phyloP scores from a whole-genome alignment of 2,113 vertebrate genomes.

The Trogon surrucura region DNA sequence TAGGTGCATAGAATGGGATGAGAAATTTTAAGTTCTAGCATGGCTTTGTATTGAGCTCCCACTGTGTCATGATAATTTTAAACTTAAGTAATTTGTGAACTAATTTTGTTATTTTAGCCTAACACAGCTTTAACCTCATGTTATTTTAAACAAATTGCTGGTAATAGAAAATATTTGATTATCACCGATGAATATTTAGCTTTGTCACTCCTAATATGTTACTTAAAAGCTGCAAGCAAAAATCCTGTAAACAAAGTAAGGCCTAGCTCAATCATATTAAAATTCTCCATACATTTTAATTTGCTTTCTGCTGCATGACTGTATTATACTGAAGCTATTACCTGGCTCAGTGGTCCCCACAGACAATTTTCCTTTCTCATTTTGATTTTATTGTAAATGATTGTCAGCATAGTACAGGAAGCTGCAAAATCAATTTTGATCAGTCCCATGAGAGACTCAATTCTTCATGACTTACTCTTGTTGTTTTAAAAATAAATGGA shows the following conservation, averaged over 20 bases:
- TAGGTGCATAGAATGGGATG: neutral
- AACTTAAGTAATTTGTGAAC: neutral
- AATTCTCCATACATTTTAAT: conserved; percentile 74
- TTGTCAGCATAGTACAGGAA: conserved; percentile 50
- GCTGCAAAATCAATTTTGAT: conserved; percentile 66
- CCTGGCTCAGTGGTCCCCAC: conserved; percentile 69
- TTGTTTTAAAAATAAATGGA: conserved; percentile 44
- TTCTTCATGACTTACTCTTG: conserved; percentile 17
- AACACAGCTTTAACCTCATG: neutral
- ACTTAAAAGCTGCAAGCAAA: neutral
- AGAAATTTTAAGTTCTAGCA: neutral
- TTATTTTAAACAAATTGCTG: neutral
- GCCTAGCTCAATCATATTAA: conserved; percentile 64
- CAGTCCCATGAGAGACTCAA: conserved; percentile 9
- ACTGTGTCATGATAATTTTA: neutral
- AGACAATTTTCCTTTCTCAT: conserved; percentile 70
- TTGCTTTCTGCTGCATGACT: conserved; percentile 66
- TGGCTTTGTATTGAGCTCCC: neutral
- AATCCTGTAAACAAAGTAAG: conserved; percentile 25
- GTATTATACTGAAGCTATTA: conserved; percentile 72
- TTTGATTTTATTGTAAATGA: conserved; percentile 72
- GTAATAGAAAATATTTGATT: neutral
- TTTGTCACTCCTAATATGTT: neutral
- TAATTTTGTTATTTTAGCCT: neutral
- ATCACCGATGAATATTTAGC: neutral